Conservation (phyloP, 2,797 vertebrate species). For the Tapera naevia region DNA sequence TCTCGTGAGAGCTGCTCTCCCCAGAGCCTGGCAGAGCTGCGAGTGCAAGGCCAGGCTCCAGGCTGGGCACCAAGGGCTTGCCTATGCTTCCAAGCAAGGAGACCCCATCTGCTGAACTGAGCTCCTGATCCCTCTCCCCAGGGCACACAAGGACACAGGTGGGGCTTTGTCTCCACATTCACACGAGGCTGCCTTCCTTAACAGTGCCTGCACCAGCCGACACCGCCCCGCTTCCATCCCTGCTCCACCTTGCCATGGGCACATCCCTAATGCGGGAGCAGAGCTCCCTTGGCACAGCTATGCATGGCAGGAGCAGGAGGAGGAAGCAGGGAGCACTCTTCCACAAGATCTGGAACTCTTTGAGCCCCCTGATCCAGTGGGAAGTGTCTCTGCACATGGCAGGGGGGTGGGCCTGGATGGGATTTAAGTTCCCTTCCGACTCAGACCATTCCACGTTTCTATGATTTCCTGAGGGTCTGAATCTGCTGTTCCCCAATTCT, state of each 20-base stretch:
- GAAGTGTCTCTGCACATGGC: no score
- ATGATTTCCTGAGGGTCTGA: not conserved
- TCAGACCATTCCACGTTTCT: no score
- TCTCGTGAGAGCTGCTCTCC: not conserved
- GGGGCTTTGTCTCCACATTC: not conserved
- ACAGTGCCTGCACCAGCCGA: no score
- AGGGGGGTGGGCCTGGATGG: no score
- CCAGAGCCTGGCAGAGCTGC: not conserved
- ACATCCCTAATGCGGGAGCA: fast-evolving
- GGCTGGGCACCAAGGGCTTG: not conserved
- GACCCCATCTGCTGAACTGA: not conserved
- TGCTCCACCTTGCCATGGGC: not conserved
- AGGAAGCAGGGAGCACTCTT: not conserved
- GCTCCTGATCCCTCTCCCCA: not conserved
- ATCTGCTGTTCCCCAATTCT: fast-evolving
- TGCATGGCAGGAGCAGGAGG: not conserved
- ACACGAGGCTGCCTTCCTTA: not conserved
- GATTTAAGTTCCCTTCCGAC: no score
- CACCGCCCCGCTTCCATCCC: not conserved
- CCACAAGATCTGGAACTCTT: not conserved
- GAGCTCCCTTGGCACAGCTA: not conserved
- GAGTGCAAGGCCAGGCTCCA: not conserved
- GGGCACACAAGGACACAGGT: fast-evolving
- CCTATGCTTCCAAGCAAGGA: not conserved
- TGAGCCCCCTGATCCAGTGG: no score